phyloP scores from a whole-genome alignment of 2,888 invertebrate genomes.

The Calameuta filiformis region DNA sequence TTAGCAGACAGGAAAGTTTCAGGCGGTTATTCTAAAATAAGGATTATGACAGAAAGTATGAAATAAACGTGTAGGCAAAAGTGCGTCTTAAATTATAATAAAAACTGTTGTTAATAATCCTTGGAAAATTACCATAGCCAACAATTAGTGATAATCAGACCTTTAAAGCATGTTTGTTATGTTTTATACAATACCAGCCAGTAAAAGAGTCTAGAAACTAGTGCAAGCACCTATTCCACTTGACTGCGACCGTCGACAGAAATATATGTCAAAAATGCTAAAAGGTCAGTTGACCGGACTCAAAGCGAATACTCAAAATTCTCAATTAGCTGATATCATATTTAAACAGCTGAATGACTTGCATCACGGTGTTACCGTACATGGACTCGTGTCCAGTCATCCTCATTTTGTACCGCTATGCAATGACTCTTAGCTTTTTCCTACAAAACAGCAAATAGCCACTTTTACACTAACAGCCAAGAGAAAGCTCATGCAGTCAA shows the following conservation, averaged over 20 bases:
- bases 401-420: not conserved
- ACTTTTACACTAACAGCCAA: not conserved
- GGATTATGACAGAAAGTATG: no score
- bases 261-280: not conserved
- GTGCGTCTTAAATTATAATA: no score
- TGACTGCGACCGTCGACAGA: not conserved
- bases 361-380: not conserved
- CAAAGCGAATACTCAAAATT: not conserved
- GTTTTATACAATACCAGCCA: not conserved
- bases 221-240: not conserved
- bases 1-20: no score
- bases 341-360: not conserved
- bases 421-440: not conserved
- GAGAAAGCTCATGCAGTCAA: not conserved
- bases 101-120: no score
- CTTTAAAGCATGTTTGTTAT: not conserved
- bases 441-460: not conserved
- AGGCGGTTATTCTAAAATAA: no score
- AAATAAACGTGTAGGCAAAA: no score
- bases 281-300: not conserved
- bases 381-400: not conserved
- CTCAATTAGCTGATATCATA: not conserved
- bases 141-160: no score
- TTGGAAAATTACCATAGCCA: no score
- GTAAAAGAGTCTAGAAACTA: not conserved